Conservation (phyloP, 2,888 invertebrate genomes). For the Cryptocephalus primarius region DNA sequence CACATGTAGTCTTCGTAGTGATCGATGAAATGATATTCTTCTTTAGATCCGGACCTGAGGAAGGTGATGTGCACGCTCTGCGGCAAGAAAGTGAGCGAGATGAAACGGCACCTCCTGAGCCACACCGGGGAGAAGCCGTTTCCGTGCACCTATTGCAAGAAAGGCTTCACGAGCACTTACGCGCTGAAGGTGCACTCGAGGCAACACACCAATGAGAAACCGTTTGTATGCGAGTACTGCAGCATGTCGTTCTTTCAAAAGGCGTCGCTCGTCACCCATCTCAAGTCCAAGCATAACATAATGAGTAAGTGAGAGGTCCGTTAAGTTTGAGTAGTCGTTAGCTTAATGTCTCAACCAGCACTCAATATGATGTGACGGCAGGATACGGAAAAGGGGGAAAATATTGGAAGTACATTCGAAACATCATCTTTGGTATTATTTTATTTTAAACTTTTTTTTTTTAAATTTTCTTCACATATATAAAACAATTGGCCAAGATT, state of each 20-base stretch:
- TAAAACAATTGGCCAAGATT: too few species aligned
- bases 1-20: too few species aligned
- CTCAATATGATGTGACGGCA: too few species aligned
- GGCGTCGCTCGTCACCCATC: conserved; percentile 23
- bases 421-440: too few species aligned
- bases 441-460: too few species aligned
- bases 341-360: too few species aligned
- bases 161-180: conserved; percentile 24
- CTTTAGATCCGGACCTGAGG: conserved; percentile 24
- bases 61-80: conserved; percentile 25
- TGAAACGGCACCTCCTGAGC: conserved; percentile 23
- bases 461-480: too few species aligned
- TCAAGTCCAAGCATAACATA: conserved; percentile 19
- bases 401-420: too few species aligned
- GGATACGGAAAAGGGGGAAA: too few species aligned
- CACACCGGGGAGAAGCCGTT: conserved; percentile 27
- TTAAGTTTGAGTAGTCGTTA: too few species aligned
- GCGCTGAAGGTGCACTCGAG: conserved; percentile 25
- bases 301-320: background rate
- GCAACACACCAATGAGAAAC: conserved; percentile 27
- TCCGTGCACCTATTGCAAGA: conserved; percentile 20
- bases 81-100: conserved; percentile 23
- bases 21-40: too few species aligned
- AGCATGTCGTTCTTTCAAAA: conserved; percentile 25
- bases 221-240: conserved; percentile 24